phyloP scores from a whole-genome alignment of 2,888 invertebrate genomes.

The Sinotaia quadrata region DNA sequence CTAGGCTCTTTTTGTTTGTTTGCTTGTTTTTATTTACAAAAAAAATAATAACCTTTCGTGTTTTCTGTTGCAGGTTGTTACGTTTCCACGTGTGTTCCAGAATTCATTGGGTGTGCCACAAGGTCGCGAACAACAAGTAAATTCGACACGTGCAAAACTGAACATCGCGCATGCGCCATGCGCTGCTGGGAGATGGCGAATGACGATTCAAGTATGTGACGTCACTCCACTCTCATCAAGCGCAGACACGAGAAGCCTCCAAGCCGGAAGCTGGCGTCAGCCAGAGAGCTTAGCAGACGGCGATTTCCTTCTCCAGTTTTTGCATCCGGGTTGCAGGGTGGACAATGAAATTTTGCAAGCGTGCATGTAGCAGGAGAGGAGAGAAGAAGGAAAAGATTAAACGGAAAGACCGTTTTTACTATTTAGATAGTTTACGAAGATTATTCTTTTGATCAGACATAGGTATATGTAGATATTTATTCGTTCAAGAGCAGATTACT shows the following conservation, averaged over 20 bases:
- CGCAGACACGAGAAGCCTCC: neutral
- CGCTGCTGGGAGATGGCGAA: slow-evolving; percentile 30
- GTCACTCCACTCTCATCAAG: no score
- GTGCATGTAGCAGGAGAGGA: neutral
- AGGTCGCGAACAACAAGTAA: slow-evolving; percentile 43
- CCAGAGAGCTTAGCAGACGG: neutral
- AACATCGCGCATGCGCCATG: slow-evolving; percentile 53
- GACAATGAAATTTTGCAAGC: neutral
- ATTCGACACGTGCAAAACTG: slow-evolving; percentile 54
- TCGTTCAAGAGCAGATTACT: no score
- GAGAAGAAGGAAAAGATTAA: no score
- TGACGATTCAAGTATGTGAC: slow-evolving; percentile 1
- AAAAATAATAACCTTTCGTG: slow-evolving; percentile 1
- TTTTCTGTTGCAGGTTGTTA: slow-evolving; percentile 56
- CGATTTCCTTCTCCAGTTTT: neutral
- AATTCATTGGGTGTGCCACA: slow-evolving; percentile 52
- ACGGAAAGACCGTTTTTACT: no score
- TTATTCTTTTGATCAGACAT: no score
- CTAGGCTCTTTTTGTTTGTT: no score
- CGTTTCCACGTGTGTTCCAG: slow-evolving; percentile 55
- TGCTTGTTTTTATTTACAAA: no score
- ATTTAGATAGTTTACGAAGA: no score
- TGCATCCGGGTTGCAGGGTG: no score
- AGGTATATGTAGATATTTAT: no score
- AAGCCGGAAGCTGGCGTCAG: neutral